Evolutionary conservation across 1,140 invertebrate species (phyloP), one percentile per base, ranked within the genome.

Genomic region (Bacillus rossius): DNA sequence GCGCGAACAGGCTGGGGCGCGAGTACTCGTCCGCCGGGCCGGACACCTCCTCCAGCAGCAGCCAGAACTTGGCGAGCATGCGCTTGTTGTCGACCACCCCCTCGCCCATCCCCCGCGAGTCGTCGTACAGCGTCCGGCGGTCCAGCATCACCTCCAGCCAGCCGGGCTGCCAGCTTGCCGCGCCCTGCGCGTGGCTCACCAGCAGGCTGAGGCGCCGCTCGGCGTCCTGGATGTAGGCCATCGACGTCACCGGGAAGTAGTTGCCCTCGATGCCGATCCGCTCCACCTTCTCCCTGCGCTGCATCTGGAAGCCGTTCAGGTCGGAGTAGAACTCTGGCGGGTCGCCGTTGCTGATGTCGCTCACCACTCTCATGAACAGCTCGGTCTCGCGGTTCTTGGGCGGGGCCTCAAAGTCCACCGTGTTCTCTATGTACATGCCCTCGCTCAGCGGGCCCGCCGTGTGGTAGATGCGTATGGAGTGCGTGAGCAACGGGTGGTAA

Each of bases 221-320:
- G 0, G 78, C 67, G 65, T 96, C 93, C 73, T 96, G 85, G 50
- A 96, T 86, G 69, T 86, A 94, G 0, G 85, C 81, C 73, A 87
- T 85, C 4, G 85, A 85, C 0, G 92, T 94, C 3, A 91, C 84
- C 0, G 93, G 92, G 69, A 89, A 95, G 69, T 94, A 91, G 70
- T 95, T 96, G 2, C 90, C 91, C 71, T 94, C 91, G 17, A 94
- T 82, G 0, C 86, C 86, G 54, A 92, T 82, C 51, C 84, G 79
- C 37, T 86, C 81, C 1, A 90, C 81, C 67, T 88, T 88, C 0
- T 85, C 77, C 16, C 91, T 75, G 64, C 82, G 87, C 55, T 92
- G 88, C 78, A 95, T 94, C 69, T 96, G 92, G 65, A 96, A 95
- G 1, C 95, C 96, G 72, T 97, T 99, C 57, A 92, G 83, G 75